Percentiles rank a stretch among this genome's conserved stretches.
Conservation (phyloP, 23 tunicate species). For the Trididemnum miniatum region DNA sequence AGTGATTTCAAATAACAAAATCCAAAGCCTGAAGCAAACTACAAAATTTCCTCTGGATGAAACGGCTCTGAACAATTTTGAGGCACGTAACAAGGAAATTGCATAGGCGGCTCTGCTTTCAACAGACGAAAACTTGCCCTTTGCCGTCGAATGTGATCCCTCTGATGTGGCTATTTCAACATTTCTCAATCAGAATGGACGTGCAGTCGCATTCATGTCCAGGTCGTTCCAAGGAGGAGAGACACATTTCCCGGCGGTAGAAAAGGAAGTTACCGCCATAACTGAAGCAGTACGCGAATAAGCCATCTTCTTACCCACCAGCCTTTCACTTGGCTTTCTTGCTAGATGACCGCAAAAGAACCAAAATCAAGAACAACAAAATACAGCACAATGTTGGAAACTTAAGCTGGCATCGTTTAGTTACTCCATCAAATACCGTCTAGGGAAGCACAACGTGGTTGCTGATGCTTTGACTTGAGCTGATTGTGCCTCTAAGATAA, state of each 20-base stretch:
- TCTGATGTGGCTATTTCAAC: constrained; percentile 24
- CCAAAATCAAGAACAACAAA: constrained; percentile 36
- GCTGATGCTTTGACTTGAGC: constrained; percentile 31
- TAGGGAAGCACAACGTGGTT: constrained; percentile 36
- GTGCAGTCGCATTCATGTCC: constrained; percentile 35
- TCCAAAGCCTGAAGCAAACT: too few relatives aligned
- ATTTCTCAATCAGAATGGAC: not conserved
- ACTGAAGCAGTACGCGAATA: constrained; percentile 44
- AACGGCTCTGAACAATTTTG: too few relatives aligned
- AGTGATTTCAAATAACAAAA: too few relatives aligned
- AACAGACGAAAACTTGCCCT: too few relatives aligned
- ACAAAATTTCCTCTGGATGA: too few relatives aligned
- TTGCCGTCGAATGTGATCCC: constrained; percentile 31
- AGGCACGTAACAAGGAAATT: too few relatives aligned
- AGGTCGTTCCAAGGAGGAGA: constrained; percentile 12
- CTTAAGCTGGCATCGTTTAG: constrained; percentile 1
- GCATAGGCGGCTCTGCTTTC: too few relatives aligned
- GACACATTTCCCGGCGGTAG: constrained; percentile 22
- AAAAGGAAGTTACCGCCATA: constrained; percentile 41
- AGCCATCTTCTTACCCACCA: not conserved
- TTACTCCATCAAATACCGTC: constrained; percentile 24
- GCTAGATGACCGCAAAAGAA: constrained; percentile 5
- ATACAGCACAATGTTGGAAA: constrained; percentile 30
- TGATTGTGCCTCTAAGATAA: not conserved
- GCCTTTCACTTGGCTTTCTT: constrained; percentile 38